phyloP scores from a whole-genome alignment of 2,797 vertebrate genomes.

The Rhinella marina region DNA sequence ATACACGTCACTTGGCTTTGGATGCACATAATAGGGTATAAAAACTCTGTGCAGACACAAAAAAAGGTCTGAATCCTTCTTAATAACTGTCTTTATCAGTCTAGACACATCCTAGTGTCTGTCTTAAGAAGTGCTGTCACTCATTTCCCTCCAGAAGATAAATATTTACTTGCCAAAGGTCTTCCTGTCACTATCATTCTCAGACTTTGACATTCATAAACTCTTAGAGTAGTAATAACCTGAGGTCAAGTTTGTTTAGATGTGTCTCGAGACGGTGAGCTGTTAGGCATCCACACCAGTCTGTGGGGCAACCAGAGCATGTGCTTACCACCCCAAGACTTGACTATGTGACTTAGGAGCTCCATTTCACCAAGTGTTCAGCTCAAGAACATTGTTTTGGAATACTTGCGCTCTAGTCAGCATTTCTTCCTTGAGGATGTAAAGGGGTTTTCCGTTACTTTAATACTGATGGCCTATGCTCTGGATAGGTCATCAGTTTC shows the following conservation, averaged over 20 bases:
- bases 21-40: not conserved
- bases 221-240: not conserved
- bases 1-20: not conserved
- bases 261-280: not conserved
- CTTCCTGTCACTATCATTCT: not conserved
- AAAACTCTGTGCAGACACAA: not conserved
- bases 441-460: too few relatives aligned
- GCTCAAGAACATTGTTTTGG: too few relatives aligned
- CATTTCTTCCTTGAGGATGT: too few relatives aligned
- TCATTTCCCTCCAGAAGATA: not conserved
- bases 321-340: too few relatives aligned
- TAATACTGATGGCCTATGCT: too few relatives aligned
- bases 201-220: not conserved
- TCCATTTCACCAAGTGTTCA: too few relatives aligned
- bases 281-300: too few relatives aligned
- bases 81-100: constrained; percentile 29
- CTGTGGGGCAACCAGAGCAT: too few relatives aligned
- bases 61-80: not conserved
- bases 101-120: constrained; percentile 30
- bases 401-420: too few relatives aligned
- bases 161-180: constrained; percentile 26
- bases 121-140: constrained; percentile 25
- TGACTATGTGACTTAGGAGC: too few relatives aligned
- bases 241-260: constrained; percentile 13
- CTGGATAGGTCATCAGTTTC: too few relatives aligned